A percentile compares a stretch with the other conserved stretches of the same genome.
phyloP scores from a whole-genome alignment of 2,797 vertebrate species.

The Taeniopygia guttata region DNA sequence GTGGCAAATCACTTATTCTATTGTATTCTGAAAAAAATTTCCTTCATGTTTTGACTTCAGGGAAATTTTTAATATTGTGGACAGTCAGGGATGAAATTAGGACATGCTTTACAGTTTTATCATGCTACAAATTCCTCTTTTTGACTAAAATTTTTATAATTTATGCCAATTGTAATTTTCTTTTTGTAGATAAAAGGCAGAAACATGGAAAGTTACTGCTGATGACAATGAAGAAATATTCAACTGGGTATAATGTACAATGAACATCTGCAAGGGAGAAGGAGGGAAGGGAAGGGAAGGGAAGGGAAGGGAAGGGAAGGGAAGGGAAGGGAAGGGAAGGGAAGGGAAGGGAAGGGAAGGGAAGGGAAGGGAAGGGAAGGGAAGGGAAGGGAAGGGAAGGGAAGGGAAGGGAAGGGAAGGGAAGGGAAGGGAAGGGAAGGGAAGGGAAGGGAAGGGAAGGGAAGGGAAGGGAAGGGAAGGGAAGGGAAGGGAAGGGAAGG shows the following conservation, averaged over 20 bases:
- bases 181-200: background rate
- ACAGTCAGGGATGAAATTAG: background rate
- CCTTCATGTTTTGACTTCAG: background rate
- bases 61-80: background rate
- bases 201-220: background rate
- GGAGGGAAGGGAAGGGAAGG: too few relatives aligned
- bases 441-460: fast-evolving
- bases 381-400: too few relatives aligned
- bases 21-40: background rate
- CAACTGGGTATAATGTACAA: background rate
- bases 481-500: too few relatives aligned
- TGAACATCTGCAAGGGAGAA: background rate
- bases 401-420: too few relatives aligned
- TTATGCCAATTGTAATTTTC: background rate
- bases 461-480: too few relatives aligned
- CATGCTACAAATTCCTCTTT: background rate
- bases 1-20: background rate
- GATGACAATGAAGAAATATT: background rate
- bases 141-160: background rate
- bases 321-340: background rate
- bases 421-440: too few relatives aligned
- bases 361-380: too few relatives aligned
- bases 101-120: background rate
- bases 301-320: background rate
- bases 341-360: too few relatives aligned